A percentile compares a stretch with the other conserved stretches of the same genome.
Evolutionary conservation across 2,113 vertebrate species (phyloP).

Genomic region (Epinephelus lanceolatus): DNA sequence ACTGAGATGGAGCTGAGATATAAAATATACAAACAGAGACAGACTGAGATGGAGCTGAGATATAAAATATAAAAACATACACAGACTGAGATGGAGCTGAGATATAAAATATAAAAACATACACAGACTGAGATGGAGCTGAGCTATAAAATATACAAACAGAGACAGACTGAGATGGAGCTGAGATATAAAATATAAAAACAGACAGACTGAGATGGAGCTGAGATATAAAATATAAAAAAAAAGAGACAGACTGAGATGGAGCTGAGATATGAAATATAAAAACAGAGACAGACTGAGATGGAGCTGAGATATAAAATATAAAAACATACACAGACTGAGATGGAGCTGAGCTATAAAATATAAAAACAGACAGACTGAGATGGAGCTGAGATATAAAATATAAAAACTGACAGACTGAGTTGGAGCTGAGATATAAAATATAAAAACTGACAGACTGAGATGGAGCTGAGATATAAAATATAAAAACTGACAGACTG

Average conservation of each 20-base stretch:
- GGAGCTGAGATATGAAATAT: too few species aligned
- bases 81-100: conserved; percentile 95
- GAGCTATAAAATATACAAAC: not conserved
- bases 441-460: too few species aligned
- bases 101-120: not conserved
- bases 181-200: not conserved
- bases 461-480: too few species aligned
- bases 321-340: not conserved
- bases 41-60: too few species aligned
- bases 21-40: too few species aligned
- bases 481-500: too few species aligned
- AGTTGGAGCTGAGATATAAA: conserved; percentile 74
- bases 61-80: conserved; percentile 74
- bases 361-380: not conserved
- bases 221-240: too few species aligned
- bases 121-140: not conserved
- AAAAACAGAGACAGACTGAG: conserved; percentile 91
- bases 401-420: conserved; percentile 65
- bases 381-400: not conserved
- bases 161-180: not conserved
- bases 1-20: conserved; percentile 80
- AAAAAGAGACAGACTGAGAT: too few species aligned
- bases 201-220: conserved; percentile 83
- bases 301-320: conserved; percentile 86
- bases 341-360: not conserved